Evolutionary conservation across 2,113 vertebrate genomes (phyloP).

Genomic region (Amphiprion percula): DNA sequence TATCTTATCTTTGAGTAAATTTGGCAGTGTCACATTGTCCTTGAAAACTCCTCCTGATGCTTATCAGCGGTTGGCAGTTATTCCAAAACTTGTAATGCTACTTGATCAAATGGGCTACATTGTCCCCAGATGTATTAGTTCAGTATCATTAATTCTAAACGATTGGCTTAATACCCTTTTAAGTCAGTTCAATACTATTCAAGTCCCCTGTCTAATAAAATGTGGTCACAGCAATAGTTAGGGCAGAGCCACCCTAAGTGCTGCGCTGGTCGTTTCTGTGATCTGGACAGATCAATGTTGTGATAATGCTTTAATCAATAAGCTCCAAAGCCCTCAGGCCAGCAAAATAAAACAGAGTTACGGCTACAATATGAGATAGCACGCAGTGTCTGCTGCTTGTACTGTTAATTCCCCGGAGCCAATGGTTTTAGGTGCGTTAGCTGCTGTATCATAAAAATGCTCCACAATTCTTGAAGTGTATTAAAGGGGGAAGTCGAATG

Average conservation of each 20-base stretch:
- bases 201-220: slow-evolving; percentile 4
- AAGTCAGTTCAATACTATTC: slow-evolving; percentile 15
- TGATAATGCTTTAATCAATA: slow-evolving; percentile 73
- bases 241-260: slow-evolving; percentile 28
- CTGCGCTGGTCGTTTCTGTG: slow-evolving; percentile 43
- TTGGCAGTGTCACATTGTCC: no score
- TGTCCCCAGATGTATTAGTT: not conserved
- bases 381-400: not conserved
- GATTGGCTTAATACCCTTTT: slow-evolving; percentile 9
- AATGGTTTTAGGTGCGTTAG: not conserved
- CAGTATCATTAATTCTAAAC: slow-evolving; percentile 5
- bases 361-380: slow-evolving; percentile 7
- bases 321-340: slow-evolving; percentile 24
- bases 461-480: not conserved
- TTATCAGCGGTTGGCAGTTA: no score
- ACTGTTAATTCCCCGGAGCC: not conserved
- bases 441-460: not conserved
- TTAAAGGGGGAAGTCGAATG: not conserved
- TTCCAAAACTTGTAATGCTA: not conserved
- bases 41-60: no score
- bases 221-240: slow-evolving; percentile 11
- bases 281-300: slow-evolving; percentile 57
- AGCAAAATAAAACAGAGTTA: slow-evolving; percentile 55
- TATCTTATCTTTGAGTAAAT: no score
- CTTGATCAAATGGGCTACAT: not conserved